phyloP scores from a whole-genome alignment of 2,113 vertebrate genomes.

The Caretta caretta region DNA sequence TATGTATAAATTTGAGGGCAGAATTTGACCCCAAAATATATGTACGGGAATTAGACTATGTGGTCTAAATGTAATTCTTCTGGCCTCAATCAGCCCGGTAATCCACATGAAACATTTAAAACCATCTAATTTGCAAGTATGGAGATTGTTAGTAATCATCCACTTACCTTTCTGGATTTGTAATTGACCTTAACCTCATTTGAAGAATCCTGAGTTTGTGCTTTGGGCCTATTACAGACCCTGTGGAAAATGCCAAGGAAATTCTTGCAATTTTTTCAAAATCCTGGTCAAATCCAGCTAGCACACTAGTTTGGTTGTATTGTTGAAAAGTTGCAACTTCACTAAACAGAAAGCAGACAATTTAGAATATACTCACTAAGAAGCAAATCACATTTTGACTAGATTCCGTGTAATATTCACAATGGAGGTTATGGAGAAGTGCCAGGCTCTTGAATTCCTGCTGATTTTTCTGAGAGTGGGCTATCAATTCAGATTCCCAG shows the following conservation, averaged over 20 bases:
- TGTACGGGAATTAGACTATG: neutral
- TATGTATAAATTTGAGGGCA: neutral
- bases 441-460: neutral
- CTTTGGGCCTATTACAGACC: conserved; percentile 87
- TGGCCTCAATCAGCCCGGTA: neutral
- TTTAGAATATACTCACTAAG: neutral
- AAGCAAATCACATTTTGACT: neutral
- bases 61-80: neutral
- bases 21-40: neutral
- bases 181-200: conserved; percentile 85
- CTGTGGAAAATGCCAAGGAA: conserved; percentile 87
- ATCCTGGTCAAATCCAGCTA: conserved; percentile 91
- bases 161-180: conserved; percentile 84
- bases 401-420: neutral
- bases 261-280: conserved; percentile 84
- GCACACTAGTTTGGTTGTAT: conserved; percentile 87
- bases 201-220: conserved; percentile 89
- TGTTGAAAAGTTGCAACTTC: conserved; percentile 86
- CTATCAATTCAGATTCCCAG: neutral
- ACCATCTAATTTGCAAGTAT: neutral
- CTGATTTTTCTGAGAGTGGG: neutral
- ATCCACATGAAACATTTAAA: neutral
- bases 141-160: neutral
- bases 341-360: conserved; percentile 70
- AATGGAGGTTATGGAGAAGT: neutral